phyloP scores from a whole-genome alignment of 2,113 vertebrate genomes.

The Vidua chalybeata region DNA sequence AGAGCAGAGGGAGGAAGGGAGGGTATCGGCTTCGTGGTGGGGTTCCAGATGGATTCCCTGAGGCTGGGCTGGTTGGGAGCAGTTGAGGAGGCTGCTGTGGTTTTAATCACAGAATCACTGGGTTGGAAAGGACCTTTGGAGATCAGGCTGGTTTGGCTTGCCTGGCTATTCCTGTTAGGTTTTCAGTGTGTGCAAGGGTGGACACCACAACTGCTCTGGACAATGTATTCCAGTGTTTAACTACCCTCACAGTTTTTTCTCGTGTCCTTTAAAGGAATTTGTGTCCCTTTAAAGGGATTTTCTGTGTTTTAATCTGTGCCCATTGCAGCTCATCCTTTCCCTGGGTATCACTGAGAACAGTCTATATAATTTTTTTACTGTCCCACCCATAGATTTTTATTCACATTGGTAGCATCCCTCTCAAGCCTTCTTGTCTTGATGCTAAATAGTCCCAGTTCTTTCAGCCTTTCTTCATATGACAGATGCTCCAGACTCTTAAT shows the following conservation, averaged over 20 bases:
- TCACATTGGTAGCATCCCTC: not conserved
- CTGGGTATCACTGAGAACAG: not conserved
- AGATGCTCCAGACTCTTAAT: not conserved
- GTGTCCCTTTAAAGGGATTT: not conserved
- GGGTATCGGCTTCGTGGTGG: fast-evolving
- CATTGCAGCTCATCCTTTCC: not conserved
- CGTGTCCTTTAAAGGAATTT: not conserved
- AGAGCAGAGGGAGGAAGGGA: not conserved
- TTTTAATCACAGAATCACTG: not conserved
- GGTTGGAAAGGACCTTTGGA: not conserved
- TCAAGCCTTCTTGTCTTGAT: not conserved
- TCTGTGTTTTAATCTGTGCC: not conserved
- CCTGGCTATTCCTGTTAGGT: not conserved
- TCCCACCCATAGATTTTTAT: not conserved
- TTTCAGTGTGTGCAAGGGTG: not conserved
- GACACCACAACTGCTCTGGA: not conserved
- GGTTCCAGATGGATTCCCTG: not conserved
- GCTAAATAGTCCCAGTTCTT: not conserved
- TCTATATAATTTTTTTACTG: not conserved
- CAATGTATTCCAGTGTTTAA: not conserved
- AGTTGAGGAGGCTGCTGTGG: not conserved
- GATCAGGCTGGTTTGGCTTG: not conserved
- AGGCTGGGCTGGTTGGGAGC: not conserved
- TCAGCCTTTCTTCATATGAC: not conserved
- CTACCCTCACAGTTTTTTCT: not conserved